Conservation (phyloP, 2,888 invertebrate genomes). For the Patella caerulea region DNA sequence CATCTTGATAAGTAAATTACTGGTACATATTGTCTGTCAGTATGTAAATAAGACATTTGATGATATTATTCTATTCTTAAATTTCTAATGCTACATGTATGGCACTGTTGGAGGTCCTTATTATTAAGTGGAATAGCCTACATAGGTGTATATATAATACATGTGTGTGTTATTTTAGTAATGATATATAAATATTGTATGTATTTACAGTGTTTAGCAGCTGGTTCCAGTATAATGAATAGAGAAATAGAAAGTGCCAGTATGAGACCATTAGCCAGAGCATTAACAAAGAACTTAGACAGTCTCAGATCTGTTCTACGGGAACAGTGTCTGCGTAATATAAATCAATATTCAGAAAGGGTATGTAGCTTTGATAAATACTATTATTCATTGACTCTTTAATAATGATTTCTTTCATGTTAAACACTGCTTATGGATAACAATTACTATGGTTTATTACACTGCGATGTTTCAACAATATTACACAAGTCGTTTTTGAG, state of each 20-base stretch:
- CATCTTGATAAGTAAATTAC: no score
- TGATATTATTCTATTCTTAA: no score
- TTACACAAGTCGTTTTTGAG: no score
- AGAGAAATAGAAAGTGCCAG: conserved; percentile 94
- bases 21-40: no score
- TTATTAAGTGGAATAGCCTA: no score
- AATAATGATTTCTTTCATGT: not conserved
- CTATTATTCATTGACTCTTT: not conserved
- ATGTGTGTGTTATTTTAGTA: no score
- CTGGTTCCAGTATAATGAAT: conserved; percentile 98
- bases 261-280: conserved; percentile 96
- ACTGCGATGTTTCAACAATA: not conserved
- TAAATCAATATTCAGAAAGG: conserved; percentile 72
- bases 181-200: conserved; percentile 21
- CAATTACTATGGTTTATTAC: no score
- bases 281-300: conserved; percentile 95
- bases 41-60: no score
- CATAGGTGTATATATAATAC: no score
- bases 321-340: conserved; percentile 74
- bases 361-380: conserved; percentile 54
- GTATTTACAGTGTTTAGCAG: conserved; percentile 87
- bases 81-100: no score
- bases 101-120: no score
- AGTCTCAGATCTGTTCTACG: conserved; percentile 90
- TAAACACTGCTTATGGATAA: no score